Base-by-base conservation (phyloP, 2,797 vertebrate genomes). In the Anguilla marmorata region DNA sequence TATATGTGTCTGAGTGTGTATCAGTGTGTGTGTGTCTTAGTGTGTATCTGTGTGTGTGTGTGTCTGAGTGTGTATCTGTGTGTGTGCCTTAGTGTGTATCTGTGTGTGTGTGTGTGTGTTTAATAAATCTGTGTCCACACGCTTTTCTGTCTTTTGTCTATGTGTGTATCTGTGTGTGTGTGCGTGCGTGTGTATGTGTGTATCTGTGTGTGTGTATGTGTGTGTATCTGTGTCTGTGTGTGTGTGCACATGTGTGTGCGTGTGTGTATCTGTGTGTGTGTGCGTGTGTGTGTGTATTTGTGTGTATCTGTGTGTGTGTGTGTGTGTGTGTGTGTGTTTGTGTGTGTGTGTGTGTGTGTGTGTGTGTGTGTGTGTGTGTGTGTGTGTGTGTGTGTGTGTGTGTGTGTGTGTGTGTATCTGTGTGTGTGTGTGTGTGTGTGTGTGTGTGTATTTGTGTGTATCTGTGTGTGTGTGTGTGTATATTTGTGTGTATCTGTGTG, bases 271-370 rank as follows among this genome's bases (percentile, higher is more conserved):
- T 37, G 37, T 37, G 2, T 37, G 37, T 37, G 37, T 37, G 37
- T 37, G 37, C 37, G 2, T 1, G 37, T 1, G 37, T 1, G 37
- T 37, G 37, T 33, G 33, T 37, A 2, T n/a, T n/a, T 11, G 19
- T 45, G 41, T 37, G 54, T 88, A 69, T 84, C 21, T 54, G 41
- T n/a, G 12, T 85, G 6, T 80, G 27, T 66, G 63, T n/a, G n/a
- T n/a, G n/a, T n/a, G n/a, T n/a, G n/a, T n/a, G n/a, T n/a, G n/a
- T 85, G 83, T 82, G 66, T 89, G 85, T 89, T 85, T 87, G 11
- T 79, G 27, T 87, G 33, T 84, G 11, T 92, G 83, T 90, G 88
- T 90, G 11, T 41, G 27, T 11, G 21, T 76, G 27, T 37, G 11
- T 41, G 37, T 80, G 33, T 80, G n/a, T n/a, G n/a, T n/a, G n/a